Percentiles rank a stretch among this genome's conserved stretches.
phyloP scores from a whole-genome alignment of 2,113 vertebrate species.

The Notarius lentiginosus region DNA sequence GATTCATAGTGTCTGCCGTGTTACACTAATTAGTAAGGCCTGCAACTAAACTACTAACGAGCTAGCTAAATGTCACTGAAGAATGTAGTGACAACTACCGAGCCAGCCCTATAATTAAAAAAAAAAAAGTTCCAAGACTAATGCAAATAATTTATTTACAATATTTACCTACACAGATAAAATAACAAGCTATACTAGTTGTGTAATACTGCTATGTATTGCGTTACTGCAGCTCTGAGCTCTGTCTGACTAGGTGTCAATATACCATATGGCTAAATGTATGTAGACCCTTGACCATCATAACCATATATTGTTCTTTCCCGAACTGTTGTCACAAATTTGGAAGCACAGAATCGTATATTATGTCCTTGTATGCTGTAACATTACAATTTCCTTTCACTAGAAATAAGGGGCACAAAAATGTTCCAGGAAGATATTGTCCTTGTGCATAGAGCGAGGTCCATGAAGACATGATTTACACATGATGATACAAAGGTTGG shows the following conservation, averaged over 20 bases:
- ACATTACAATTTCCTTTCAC: neutral
- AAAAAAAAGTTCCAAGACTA: neutral
- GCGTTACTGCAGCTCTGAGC: neutral
- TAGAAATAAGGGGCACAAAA: neutral
- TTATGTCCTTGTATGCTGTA: neutral
- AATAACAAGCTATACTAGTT: neutral
- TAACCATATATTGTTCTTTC: neutral
- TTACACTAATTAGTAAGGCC: neutral
- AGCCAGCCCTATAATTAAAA: too few relatives aligned
- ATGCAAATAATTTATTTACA: neutral
- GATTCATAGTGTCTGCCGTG: neutral
- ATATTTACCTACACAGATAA: neutral
- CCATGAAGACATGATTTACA: neutral
- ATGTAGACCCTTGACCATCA: neutral
- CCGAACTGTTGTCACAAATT: neutral
- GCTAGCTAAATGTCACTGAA: neutral
- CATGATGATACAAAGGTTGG: neutral
- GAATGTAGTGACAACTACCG: neutral
- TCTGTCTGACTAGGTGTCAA: neutral
- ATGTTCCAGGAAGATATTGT: neutral
- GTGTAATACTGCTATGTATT: neutral
- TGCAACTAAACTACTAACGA: neutral
- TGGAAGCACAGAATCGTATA: neutral
- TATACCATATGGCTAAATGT: neutral
- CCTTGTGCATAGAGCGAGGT: neutral